Evolutionary conservation across 2,888 invertebrate species (phyloP), one percentile per base, ranked within the genome.

Genomic region (Sialis lutaria): DNA sequence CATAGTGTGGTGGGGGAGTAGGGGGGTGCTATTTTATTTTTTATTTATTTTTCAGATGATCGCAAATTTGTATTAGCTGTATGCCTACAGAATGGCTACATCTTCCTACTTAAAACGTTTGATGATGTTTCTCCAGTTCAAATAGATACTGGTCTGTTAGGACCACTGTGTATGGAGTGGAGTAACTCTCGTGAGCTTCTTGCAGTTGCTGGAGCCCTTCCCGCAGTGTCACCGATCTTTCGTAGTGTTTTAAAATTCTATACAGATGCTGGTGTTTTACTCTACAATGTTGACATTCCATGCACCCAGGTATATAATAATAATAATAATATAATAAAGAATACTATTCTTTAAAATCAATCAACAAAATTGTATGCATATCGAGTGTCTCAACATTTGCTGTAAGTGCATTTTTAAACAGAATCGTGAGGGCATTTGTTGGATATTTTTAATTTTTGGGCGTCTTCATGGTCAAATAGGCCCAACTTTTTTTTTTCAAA

Each of bases 51-150:
- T 57, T 22, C 55, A 71, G 75, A 74, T 50, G 77, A 77, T 53
- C 70, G 78, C 45, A 73, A 73, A 53, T 87, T 85, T 60, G 82
- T 90, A 5, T 64, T 95, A 54, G 92, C 92, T 5, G 89, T 91
- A 5, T 82, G 88, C 53, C 77, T 95, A 53, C 84, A 81, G 57
- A 89, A 85, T 60, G 95, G 95, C n/a, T 82, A 79, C 60, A 82
- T 96, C 47, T 87, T 87, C 56, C 71, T 96, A 56, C 70, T 96
- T 64, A 79, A 85, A 52, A 89, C 87, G 13, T 93, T 89, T 61
- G 95, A 96, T 67, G 95, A 96, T 67, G 82, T 93, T 46, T 86
- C 88, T 52, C 95, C 95, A 1, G 79, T 82, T 54, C 79, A 89
- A 55, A 78, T 93, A 54, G 74, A 78, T 58, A 93, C 93, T 0